Evolutionary conservation across 2,888 invertebrate genomes (phyloP).

Genomic region (Idaea dimidiata): DNA sequence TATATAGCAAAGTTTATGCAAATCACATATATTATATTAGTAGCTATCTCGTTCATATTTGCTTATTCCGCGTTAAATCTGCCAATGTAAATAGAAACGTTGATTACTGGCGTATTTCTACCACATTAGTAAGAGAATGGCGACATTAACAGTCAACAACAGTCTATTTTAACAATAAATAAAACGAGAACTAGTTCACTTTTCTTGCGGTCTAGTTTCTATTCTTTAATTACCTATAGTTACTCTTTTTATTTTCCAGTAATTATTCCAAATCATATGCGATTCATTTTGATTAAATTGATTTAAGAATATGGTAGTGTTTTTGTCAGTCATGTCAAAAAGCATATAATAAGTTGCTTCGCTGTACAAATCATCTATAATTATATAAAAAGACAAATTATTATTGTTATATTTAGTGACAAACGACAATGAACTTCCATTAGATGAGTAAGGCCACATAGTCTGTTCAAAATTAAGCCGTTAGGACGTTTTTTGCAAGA

Average conservation of each 20-base stretch:
- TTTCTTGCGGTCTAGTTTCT: slow-evolving; percentile 3
- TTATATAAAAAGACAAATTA: no score
- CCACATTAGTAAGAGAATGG: slow-evolving; percentile 28
- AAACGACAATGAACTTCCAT: background rate
- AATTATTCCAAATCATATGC: background rate
- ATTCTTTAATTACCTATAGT: background rate
- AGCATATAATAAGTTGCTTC: no score
- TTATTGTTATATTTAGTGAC: background rate
- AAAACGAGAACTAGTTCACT: slow-evolving; percentile 30
- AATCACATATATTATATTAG: background rate
- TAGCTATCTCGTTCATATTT: slow-evolving; percentile 10
- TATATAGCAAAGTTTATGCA: background rate
- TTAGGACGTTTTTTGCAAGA: slow-evolving; percentile 37
- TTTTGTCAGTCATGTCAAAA: no score
- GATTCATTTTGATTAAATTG: background rate
- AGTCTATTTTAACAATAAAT: slow-evolving; percentile 39
- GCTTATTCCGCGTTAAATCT: slow-evolving; percentile 13
- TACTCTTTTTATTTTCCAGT: background rate
- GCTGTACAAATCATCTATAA: no score
- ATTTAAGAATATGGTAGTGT: background rate
- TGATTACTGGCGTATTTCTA: slow-evolving; percentile 20
- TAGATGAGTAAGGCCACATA: background rate
- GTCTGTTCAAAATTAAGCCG: slow-evolving; percentile 11
- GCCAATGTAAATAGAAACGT: slow-evolving; percentile 13
- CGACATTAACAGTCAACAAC: slow-evolving; percentile 36